Evolutionary conservation across 2,113 vertebrate genomes (phyloP), one percentile per base, ranked within the genome.

Genomic region (Monarcha castaneiventris): DNA sequence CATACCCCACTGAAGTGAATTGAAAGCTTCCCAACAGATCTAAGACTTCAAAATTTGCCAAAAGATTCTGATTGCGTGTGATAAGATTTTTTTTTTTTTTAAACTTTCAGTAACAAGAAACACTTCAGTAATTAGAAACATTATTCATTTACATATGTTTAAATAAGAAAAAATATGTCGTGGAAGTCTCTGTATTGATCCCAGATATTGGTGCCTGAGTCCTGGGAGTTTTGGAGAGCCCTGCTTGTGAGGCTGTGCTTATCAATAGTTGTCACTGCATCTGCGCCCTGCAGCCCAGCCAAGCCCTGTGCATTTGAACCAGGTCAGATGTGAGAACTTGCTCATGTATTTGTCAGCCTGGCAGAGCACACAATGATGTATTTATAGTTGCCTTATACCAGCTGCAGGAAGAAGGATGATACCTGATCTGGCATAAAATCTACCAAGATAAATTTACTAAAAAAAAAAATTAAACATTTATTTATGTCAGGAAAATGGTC

Each of bases 351-450:
- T 90, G 59, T 74, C 68, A 73, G 59, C 73, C 78, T 84, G 81
- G 89, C 87, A 71, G 68, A 71, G 61, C 51, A 46, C 61, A 87
- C 64, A 63, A 84, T 77, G 80, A 71, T 68, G 59, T 94, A 87
- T 95, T 96, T 94, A 84, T 86, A 92, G 76, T 76, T 91, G 76
- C 43, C 55, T 86, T 4, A 0, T 84, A 77, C 89, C 89, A 95
- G 96, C 89, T 94, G 94, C 89, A 89, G 94, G 80, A 93, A 89
- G 73, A 66, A 77, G 64, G 63, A 80, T 91, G 93, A 91, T 89
- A 89, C 68, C 73, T 91, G 87, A 93, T 93, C 87, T 91, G 93
- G 68, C 76, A 87, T 64, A 71, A 96, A 92, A 85, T 81, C 86
- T 80, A 74, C 49, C 21, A 29, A 80, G 80, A 89, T 89, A 89